These are phyloP conservation scores for Polydrusus pterygomalis DNA, from an alignment of 2,888 invertebrate genomes.

Conservation along the genomic window DNA sequence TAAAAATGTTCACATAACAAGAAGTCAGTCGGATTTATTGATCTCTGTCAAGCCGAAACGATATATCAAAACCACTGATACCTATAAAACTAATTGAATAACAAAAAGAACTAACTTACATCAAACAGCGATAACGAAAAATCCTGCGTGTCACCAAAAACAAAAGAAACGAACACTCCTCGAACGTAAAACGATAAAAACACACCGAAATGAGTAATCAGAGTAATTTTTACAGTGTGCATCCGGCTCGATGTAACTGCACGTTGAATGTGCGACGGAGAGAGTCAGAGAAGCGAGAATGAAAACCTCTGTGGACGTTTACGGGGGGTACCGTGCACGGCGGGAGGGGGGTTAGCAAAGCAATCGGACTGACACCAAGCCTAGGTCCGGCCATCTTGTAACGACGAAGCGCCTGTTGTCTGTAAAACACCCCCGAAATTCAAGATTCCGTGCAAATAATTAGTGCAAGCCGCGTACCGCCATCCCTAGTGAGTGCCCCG, in stretches of 20 bases:
- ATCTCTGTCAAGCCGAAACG: background rate
- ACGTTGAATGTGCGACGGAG: constrained; percentile 69
- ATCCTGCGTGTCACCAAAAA: constrained; percentile 42
- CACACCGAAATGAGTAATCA: constrained; percentile 70
- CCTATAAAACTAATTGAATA: constrained; percentile 10
- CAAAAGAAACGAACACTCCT: constrained; percentile 54
- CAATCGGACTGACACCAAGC: constrained; percentile 69
- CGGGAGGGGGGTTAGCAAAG: constrained; percentile 70
- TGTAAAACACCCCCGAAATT: constrained; percentile 65
- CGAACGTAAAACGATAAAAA: constrained; percentile 62
- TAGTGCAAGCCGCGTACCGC: constrained; percentile 63
- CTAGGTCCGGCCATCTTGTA: constrained; percentile 73
- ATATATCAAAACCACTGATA: background rate
- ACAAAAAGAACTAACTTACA: constrained; percentile 45
- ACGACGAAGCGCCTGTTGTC: constrained; percentile 70
- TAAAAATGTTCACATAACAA: constrained; percentile 5
- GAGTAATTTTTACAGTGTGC: constrained; percentile 71
- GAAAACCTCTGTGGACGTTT: constrained; percentile 72
- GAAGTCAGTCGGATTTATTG: background rate
- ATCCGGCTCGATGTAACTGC: constrained; percentile 72
- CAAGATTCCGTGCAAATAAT: constrained; percentile 59
- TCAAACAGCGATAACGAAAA: constrained; percentile 34
- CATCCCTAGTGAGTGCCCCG: constrained; percentile 62
- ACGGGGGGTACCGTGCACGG: constrained; percentile 72
- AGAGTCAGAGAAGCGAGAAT: constrained; percentile 72